phyloP scores from a whole-genome alignment of 2,888 invertebrate genomes.

The Pristionchus entomophagus region DNA sequence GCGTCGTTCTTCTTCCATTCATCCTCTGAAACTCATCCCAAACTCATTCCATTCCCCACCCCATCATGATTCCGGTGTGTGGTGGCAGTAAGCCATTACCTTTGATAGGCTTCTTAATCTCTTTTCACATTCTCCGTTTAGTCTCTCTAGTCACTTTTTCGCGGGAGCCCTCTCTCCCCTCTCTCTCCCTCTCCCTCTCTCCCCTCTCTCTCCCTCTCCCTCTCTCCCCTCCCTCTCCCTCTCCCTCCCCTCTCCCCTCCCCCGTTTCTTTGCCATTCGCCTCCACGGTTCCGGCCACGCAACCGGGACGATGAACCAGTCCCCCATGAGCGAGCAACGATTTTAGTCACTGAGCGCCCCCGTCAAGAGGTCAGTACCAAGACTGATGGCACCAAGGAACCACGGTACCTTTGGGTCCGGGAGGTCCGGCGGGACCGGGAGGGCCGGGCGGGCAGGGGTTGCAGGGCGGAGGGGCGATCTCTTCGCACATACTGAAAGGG shows the following conservation, averaged over 20 bases:
- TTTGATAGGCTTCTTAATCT: neutral
- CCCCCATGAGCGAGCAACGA: no score
- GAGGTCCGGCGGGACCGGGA: constrained; percentile 38
- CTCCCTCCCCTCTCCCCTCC: neutral
- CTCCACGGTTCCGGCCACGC: no score
- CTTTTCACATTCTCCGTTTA: neutral
- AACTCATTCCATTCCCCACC: neutral
- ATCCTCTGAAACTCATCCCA: no score
- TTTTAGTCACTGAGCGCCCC: no score
- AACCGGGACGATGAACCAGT: neutral
- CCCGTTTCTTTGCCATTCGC: neutral
- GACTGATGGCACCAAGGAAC: neutral
- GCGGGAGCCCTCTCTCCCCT: neutral
- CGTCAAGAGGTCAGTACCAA: constrained; percentile 25
- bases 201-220: neutral
- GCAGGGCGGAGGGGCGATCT: constrained; percentile 40
- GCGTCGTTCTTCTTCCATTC: no score
- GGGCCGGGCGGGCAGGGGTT: constrained; percentile 47
- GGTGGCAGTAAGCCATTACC: neutral
- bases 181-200: neutral
- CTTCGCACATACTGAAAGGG: constrained; percentile 40
- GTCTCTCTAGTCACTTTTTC: no score
- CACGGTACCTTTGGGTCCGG: constrained; percentile 29
- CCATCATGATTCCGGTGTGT: neutral
- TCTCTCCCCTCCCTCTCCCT: neutral